These are phyloP conservation scores for Crossaster papposus DNA, from an alignment of 53 echinoderm and acorn worm species.

Conservation along the genomic window DNA sequence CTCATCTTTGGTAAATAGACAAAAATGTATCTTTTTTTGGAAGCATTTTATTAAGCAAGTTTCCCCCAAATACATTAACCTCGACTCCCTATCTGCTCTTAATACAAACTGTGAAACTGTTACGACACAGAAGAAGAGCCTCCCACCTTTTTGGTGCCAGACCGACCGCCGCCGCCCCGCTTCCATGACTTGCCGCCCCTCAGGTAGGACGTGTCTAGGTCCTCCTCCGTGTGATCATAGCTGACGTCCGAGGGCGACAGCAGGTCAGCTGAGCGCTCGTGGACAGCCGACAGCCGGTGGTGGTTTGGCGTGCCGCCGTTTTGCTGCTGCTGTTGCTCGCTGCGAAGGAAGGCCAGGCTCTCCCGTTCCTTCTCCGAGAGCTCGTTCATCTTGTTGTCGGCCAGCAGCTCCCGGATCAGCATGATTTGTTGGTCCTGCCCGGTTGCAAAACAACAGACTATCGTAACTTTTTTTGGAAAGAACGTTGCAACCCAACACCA, in stretches of 20 bases:
- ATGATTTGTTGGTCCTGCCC: constrained; percentile 85
- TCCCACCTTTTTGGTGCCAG: constrained; percentile 70
- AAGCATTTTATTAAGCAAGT: too few relatives aligned
- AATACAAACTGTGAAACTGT: too few relatives aligned
- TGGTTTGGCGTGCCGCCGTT: constrained; percentile 59
- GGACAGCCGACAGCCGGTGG: constrained; percentile 81
- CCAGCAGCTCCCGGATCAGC: constrained; percentile 93
- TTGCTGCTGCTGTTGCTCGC: constrained; percentile 63
- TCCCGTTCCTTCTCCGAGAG: constrained; percentile 89
- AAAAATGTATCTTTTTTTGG: too few relatives aligned
- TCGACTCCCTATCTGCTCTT: too few relatives aligned
- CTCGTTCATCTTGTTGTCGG: constrained; percentile 82
- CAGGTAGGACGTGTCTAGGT: constrained; percentile 88
- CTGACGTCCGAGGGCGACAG: constrained; percentile 91
- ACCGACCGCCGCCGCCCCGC: not conserved
- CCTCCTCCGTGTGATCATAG: constrained; percentile 97
- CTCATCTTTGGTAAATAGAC: too few relatives aligned
- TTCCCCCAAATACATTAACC: too few relatives aligned
- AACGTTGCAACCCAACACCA: too few relatives aligned
- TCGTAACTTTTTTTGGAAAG: not conserved
- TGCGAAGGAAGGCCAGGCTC: constrained; percentile 80
- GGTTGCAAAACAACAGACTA: not conserved
- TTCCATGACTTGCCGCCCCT: constrained; percentile 92
- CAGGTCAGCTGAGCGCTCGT: constrained; percentile 90
- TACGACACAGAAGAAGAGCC: not conserved